Evolutionary conservation across 2,888 invertebrate species (phyloP), one percentile per base, ranked within the genome.

Genomic region (Hyposoter didymator): DNA sequence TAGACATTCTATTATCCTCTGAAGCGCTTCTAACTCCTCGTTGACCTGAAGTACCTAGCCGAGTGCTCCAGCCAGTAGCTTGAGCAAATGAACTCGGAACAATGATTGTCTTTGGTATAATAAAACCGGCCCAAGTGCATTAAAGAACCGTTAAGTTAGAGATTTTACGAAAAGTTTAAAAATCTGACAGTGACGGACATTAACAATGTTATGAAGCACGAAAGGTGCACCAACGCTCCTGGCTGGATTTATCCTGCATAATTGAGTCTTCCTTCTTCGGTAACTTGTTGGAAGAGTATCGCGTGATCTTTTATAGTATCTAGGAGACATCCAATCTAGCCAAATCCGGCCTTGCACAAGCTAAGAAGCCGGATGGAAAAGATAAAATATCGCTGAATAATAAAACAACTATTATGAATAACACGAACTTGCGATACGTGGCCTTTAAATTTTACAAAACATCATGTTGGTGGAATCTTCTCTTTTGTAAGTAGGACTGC

Each of bases 1-100:
- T 52, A 66, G 52, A 66, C 32, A 80, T 73, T 80, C 83, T 78
- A 76, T 49, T 82, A 75, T 78, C 62, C 78, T 85, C 85, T 83
- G 45, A 73, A 28, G 69, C 49, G 59, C 64, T 49, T 73, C 74
- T 59, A 69, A 19, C 22, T 52, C 52, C 19, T 70, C 45, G 64
- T n/a, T 43, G 10, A 74, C 52, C n/a, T 73, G 59, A 64, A 75
- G 59, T n/a, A 59, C 5, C 28, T 14, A 10, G 14, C 14, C 12
- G 19, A 59, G 12, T 59, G 28, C 28, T 28, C 14, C 22, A 59
- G 14, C 28, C 4, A 59, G 59, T 59, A 28, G 14, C 55, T 75
- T n/a, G n/a, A 47, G 39, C 70, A 47, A 55, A 59, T 66, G 22
- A 64, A 45, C 66, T 45, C 45, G 17, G n/a, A 8, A 76, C 47